Conservation (phyloP, 2,113 vertebrate species). For the Carassius gibelio region DNA sequence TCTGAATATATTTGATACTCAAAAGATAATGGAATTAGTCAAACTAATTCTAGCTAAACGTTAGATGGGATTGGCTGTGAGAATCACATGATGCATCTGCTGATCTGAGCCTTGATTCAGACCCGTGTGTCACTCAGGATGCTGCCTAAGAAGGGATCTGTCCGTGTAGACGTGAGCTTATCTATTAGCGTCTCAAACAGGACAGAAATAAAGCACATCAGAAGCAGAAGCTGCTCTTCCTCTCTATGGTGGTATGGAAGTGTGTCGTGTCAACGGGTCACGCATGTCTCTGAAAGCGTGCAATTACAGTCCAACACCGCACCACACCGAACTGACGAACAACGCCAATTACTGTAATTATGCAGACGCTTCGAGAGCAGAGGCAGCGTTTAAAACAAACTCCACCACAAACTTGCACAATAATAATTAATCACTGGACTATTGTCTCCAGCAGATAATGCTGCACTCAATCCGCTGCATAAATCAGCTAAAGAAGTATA, state of each 20-base stretch:
- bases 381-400: constrained; percentile 56
- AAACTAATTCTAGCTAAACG: background rate
- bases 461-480: background rate
- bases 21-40: background rate
- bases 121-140: background rate
- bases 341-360: constrained; percentile 77
- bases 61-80: background rate
- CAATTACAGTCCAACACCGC: constrained; percentile 72
- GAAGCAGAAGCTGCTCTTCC: background rate
- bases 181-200: background rate
- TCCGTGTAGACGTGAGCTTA: background rate
- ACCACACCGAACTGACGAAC: constrained; percentile 66
- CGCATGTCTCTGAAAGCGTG: constrained; percentile 67
- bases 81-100: background rate
- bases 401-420: constrained; percentile 62
- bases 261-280: constrained; percentile 40
- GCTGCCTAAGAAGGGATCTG: background rate
- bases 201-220: background rate
- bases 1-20: background rate
- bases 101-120: background rate
- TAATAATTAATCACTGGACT: constrained; percentile 46
- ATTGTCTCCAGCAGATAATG: background rate
- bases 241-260: background rate
- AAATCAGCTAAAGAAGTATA: background rate
- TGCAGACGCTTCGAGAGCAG: constrained; percentile 63